These are phyloP conservation scores for Erythrolamprus reginae DNA, from an alignment of 2,113 vertebrate species.

Conservation along the genomic window DNA sequence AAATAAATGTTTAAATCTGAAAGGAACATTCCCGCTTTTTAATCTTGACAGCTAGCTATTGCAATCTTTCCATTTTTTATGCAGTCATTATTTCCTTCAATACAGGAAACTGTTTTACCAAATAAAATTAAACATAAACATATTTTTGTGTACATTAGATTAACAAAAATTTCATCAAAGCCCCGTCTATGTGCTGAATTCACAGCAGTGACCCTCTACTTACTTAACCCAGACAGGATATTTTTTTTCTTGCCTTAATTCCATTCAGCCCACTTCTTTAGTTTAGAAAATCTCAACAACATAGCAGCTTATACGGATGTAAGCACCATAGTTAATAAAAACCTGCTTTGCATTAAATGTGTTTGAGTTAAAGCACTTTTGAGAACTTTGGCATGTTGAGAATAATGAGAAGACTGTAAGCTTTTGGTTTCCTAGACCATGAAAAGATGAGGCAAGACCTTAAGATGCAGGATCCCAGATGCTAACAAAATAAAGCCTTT, in stretches of 20 bases:
- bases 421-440: slow-evolving; percentile 22
- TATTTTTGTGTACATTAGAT: slow-evolving; percentile 46
- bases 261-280: slow-evolving; percentile 58
- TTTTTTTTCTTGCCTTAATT: slow-evolving; percentile 57
- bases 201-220: slow-evolving; percentile 39
- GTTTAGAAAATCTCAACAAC: slow-evolving; percentile 64
- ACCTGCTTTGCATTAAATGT: slow-evolving; percentile 61
- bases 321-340: slow-evolving; percentile 58
- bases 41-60: slow-evolving; percentile 17
- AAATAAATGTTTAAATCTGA: slow-evolving; percentile 49
- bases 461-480: neutral
- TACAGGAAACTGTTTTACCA: slow-evolving; percentile 55
- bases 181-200: slow-evolving; percentile 26
- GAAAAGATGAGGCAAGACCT: neutral
- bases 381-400: slow-evolving; percentile 49
- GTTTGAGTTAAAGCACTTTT: slow-evolving; percentile 59
- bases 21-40: slow-evolving; percentile 47
- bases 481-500: neutral
- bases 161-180: slow-evolving; percentile 28
- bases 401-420: slow-evolving; percentile 52
- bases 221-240: neutral
- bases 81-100: slow-evolving; percentile 31
- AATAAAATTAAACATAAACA: slow-evolving; percentile 48
- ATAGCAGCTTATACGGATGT: slow-evolving; percentile 42
- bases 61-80: slow-evolving; percentile 16